Conservation (phyloP, 2,888 invertebrate genomes). For the Lasioglossum calceatum region DNA sequence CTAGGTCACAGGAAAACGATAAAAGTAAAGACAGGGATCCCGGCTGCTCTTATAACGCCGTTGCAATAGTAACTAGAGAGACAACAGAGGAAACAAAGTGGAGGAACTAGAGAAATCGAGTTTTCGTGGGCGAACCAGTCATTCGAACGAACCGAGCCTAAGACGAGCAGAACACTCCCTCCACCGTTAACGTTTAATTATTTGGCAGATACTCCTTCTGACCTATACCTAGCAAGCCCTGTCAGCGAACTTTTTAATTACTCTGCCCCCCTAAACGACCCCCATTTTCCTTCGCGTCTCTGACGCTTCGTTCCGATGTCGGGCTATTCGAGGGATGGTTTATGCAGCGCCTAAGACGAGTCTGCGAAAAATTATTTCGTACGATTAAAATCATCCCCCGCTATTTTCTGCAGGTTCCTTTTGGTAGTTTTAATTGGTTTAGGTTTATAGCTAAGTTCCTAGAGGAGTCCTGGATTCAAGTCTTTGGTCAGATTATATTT, state of each 20-base stretch:
- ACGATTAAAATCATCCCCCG: neutral
- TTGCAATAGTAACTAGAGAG: conserved; percentile 48
- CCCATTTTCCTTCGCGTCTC: conserved; percentile 25
- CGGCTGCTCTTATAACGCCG: conserved; percentile 28
- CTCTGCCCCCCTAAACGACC: conserved; percentile 27
- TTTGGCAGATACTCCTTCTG: conserved; percentile 73
- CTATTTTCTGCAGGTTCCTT: neutral
- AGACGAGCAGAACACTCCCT: conserved; percentile 59
- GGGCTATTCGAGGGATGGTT: conserved; percentile 2
- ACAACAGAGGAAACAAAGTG: conserved; percentile 27
- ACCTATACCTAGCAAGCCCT: conserved; percentile 70
- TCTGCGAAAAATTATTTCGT: neutral
- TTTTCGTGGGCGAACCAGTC: conserved; percentile 62
- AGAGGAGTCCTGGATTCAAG: neutral
- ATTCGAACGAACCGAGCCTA: conserved; percentile 61
- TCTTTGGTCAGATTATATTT: neutral
- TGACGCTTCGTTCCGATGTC: neutral
- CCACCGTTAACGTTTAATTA: conserved; percentile 72
- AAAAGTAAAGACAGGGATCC: conserved; percentile 19
- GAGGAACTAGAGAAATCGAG: conserved; percentile 41
- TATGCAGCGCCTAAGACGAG: neutral
- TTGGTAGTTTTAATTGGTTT: neutral
- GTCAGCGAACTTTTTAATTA: conserved; percentile 75
- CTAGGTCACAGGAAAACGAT: conserved; percentile 17
- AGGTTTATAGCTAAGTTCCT: neutral